phyloP scores from a whole-genome alignment of 2,113 vertebrate species.

The Corydoras sp. region DNA sequence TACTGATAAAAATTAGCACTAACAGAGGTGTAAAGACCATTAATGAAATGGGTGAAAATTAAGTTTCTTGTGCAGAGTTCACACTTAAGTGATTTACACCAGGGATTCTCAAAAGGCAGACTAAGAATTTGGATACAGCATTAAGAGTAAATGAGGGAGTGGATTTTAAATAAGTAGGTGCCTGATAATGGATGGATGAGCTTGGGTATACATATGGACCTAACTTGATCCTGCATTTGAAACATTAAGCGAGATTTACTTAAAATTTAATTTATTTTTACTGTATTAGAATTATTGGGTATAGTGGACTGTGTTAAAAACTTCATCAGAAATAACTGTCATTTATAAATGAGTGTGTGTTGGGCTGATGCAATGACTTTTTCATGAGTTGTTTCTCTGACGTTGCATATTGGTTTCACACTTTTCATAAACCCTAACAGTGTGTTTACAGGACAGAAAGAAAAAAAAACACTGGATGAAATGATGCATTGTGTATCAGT shows the following conservation, averaged over 20 bases:
- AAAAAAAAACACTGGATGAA: background rate
- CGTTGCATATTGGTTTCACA: constrained; percentile 38
- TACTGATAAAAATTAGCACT: too few relatives aligned
- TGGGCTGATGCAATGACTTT: constrained; percentile 5
- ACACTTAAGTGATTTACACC: background rate
- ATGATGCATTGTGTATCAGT: background rate
- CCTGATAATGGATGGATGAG: too few relatives aligned
- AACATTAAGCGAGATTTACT: too few relatives aligned
- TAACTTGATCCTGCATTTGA: too few relatives aligned
- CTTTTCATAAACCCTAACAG: constrained; percentile 83
- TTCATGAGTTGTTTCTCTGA: constrained; percentile 1
- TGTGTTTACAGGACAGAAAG: background rate
- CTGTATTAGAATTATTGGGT: too few relatives aligned
- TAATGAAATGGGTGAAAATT: too few relatives aligned
- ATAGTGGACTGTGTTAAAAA: too few relatives aligned
- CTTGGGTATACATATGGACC: too few relatives aligned
- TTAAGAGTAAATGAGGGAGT: background rate
- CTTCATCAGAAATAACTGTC: too few relatives aligned
- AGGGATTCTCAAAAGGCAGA: background rate
- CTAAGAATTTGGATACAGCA: background rate
- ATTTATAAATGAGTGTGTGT: background rate
- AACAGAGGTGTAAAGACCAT: too few relatives aligned
- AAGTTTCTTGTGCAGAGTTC: background rate
- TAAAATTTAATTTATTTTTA: too few relatives aligned
- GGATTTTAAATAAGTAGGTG: too few relatives aligned